phyloP scores from a whole-genome alignment of 2,888 invertebrate species.

The Patella pellucida region DNA sequence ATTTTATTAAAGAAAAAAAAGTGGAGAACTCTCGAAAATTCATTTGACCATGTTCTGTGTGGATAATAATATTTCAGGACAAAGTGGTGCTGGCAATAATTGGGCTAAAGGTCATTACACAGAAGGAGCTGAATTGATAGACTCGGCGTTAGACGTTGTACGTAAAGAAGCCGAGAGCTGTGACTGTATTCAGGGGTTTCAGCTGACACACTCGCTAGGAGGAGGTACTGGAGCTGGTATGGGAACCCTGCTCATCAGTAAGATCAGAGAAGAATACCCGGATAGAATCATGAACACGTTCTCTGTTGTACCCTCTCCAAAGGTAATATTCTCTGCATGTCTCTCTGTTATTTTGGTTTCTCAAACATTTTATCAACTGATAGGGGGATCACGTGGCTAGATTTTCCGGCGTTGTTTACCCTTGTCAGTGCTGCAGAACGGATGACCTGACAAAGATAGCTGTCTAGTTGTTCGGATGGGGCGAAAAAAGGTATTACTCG shows the following conservation, averaged over 20 bases:
- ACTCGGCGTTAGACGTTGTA: not conserved
- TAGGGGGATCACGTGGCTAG: too few relatives aligned
- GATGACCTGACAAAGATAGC: too few relatives aligned
- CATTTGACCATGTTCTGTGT: too few relatives aligned
- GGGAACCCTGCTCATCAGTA: constrained; percentile 2
- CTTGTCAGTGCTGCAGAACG: too few relatives aligned
- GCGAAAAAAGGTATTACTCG: too few relatives aligned
- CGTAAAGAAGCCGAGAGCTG: not conserved
- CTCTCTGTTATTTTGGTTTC: too few relatives aligned
- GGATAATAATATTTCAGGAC: not conserved
- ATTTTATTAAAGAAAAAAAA: too few relatives aligned
- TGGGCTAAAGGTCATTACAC: constrained; percentile 10
- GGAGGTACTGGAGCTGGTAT: constrained; percentile 4
- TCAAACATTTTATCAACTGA: too few relatives aligned
- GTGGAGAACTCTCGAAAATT: too few relatives aligned
- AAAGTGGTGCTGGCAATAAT: not conserved
- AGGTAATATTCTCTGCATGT: not conserved
- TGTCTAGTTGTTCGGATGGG: too few relatives aligned
- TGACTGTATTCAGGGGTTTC: not conserved
- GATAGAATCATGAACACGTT: not conserved
- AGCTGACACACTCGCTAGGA: not conserved
- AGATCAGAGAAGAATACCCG: not conserved
- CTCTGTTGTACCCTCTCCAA: not conserved
- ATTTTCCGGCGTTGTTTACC: too few relatives aligned
- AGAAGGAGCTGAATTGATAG: constrained; percentile 1